Percentiles rank a stretch among this genome's conserved stretches.
Conservation (phyloP, 2,797 vertebrate genomes). For the Helostoma temminkii region DNA sequence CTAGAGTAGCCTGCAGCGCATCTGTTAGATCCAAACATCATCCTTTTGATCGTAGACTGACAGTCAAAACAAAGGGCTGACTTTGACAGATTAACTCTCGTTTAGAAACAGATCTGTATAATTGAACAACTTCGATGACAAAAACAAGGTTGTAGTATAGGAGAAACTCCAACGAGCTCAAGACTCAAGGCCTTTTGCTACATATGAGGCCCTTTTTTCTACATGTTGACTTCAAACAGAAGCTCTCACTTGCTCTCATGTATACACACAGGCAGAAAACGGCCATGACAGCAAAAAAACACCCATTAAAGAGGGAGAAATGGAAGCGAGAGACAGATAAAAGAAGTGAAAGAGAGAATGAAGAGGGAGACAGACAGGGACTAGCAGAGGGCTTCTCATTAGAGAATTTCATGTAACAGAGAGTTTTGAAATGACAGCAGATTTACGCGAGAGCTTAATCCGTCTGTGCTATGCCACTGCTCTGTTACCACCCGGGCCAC, state of each 20-base stretch:
- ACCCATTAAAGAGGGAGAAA: conserved; percentile 54
- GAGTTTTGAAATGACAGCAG: conserved; percentile 79
- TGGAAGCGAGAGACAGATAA: conserved; percentile 59
- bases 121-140: conserved; percentile 58
- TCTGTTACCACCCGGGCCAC: conserved; percentile 51
- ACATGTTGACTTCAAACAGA: conserved; percentile 73
- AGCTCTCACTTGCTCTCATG: conserved; percentile 54
- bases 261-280: conserved; percentile 63
- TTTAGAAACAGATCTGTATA: conserved; percentile 49
- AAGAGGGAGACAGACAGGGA: conserved; percentile 61
- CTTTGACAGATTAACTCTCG: conserved; percentile 41
- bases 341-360: conserved; percentile 58
- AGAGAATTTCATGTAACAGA: conserved; percentile 74
- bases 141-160: conserved; percentile 25
- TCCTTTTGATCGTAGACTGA: conserved; percentile 16
- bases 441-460: conserved; percentile 77
- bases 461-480: conserved; percentile 59
- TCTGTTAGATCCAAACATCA: conserved; percentile 41
- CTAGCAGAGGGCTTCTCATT: conserved; percentile 74
- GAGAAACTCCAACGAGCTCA: conserved; percentile 44
- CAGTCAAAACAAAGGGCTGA: conserved; percentile 39
- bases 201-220: conserved; percentile 58
- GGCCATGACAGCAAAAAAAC: conserved; percentile 64
- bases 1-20: conserved; percentile 35
- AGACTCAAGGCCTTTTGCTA: conserved; percentile 57